phyloP scores from a whole-genome alignment of 2,113 vertebrate genomes.

The Paradoxurus hermaphroditus region DNA sequence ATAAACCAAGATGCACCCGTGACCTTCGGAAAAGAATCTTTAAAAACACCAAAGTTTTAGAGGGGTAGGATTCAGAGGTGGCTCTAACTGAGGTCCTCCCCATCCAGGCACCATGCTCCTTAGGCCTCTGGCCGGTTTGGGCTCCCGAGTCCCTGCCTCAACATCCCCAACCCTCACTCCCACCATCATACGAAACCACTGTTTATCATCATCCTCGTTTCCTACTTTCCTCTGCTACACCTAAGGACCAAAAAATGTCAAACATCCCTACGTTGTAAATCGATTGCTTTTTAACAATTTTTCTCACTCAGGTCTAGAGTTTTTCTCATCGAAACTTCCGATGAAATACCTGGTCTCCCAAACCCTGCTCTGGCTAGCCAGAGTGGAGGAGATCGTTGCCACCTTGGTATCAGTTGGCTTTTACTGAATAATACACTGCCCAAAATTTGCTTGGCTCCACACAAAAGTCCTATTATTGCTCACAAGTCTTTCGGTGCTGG shows the following conservation, averaged over 20 bases:
- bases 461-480: neutral
- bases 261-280: neutral
- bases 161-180: neutral
- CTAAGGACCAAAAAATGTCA: neutral
- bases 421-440: neutral
- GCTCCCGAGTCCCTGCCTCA: neutral
- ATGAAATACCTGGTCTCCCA: neutral
- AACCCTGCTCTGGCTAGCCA: neutral
- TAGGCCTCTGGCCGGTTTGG: neutral
- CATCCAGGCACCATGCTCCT: neutral
- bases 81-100: neutral
- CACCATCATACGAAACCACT: neutral
- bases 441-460: neutral
- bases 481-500: neutral
- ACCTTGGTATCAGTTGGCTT: neutral
- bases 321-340: neutral
- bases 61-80: neutral
- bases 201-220: neutral
- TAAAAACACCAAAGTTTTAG: neutral
- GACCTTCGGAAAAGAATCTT: neutral
- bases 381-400: neutral
- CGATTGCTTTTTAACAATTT: neutral
- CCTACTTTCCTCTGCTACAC: neutral
- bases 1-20: neutral
- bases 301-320: neutral